Conservation (phyloP, 2,888 invertebrate species). For the Andrena camellia region DNA sequence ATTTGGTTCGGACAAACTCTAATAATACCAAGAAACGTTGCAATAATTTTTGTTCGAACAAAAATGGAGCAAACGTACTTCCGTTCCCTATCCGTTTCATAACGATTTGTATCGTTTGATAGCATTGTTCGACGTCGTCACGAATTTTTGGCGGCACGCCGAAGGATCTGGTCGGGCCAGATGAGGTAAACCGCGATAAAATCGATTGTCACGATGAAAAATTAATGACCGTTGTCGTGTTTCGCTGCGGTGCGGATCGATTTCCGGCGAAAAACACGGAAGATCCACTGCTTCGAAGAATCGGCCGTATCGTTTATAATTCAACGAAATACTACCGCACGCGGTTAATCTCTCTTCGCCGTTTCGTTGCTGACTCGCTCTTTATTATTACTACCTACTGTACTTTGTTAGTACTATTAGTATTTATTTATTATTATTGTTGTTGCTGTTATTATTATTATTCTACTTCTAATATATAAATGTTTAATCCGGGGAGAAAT, state of each 20-base stretch:
- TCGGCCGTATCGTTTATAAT: slow-evolving; percentile 56
- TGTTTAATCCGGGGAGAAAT: slow-evolving; percentile 34
- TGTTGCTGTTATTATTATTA: too few species aligned
- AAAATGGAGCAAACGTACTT: background rate
- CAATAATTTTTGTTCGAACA: background rate
- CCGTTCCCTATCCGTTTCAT: background rate
- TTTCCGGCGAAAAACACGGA: slow-evolving; percentile 66
- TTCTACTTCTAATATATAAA: too few species aligned
- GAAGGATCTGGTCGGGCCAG: slow-evolving; percentile 64
- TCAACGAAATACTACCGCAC: slow-evolving; percentile 49
- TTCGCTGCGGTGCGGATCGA: slow-evolving; percentile 69
- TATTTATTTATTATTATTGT: too few species aligned
- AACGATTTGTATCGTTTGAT: background rate
- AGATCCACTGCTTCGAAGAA: slow-evolving; percentile 56
- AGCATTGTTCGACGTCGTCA: slow-evolving; percentile 3
- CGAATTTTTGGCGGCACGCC: slow-evolving; percentile 50
- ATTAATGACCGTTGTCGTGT: slow-evolving; percentile 73
- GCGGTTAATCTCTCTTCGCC: slow-evolving; percentile 34
- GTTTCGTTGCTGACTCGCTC: background rate
- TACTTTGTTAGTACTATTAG: too few species aligned
- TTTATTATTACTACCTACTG: background rate
- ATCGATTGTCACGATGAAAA: slow-evolving; percentile 76
- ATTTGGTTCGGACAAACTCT: background rate
- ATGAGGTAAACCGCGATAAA: slow-evolving; percentile 66
- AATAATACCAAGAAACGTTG: background rate